These are phyloP conservation scores for Isichthys henryi DNA, from an alignment of 2,113 vertebrate genomes.

Conservation along the genomic window DNA sequence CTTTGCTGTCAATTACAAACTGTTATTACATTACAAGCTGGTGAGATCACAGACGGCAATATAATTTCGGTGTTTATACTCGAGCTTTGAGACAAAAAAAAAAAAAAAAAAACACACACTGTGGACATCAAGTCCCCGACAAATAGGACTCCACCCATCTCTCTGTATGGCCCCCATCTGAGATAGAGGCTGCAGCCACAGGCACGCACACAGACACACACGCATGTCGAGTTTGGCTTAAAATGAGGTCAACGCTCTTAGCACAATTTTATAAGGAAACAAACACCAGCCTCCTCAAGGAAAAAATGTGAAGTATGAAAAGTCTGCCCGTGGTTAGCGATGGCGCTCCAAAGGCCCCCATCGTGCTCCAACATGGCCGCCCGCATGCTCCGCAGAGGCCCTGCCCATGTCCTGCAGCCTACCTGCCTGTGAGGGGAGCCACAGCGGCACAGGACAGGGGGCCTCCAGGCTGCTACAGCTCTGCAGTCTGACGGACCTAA, in stretches of 20 bases:
- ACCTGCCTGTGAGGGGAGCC: background rate
- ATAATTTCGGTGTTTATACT: conserved; percentile 19
- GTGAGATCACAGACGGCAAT: conserved; percentile 23
- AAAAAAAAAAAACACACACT: background rate
- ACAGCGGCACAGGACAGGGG: background rate
- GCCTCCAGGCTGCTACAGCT: background rate
- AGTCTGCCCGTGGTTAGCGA: background rate
- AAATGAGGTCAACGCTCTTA: background rate
- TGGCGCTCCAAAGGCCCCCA: background rate
- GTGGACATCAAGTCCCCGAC: background rate
- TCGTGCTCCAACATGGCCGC: background rate
- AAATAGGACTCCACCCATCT: background rate
- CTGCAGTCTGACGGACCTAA: background rate
- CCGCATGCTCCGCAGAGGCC: background rate
- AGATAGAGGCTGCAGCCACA: background rate
- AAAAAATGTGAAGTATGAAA: background rate
- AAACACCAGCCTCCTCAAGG: background rate
- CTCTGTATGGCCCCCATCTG: background rate
- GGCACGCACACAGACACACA: background rate
- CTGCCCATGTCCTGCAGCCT: background rate
- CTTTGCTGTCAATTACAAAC: conserved; percentile 11
- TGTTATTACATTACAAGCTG: conserved; percentile 13
- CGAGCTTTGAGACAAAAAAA: conserved; percentile 6
- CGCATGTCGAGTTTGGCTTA: conserved; percentile 3
- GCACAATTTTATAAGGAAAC: background rate